Evolutionary conservation across 2,113 vertebrate species (phyloP).

Genomic region (Dissostichus mawsoni): DNA sequence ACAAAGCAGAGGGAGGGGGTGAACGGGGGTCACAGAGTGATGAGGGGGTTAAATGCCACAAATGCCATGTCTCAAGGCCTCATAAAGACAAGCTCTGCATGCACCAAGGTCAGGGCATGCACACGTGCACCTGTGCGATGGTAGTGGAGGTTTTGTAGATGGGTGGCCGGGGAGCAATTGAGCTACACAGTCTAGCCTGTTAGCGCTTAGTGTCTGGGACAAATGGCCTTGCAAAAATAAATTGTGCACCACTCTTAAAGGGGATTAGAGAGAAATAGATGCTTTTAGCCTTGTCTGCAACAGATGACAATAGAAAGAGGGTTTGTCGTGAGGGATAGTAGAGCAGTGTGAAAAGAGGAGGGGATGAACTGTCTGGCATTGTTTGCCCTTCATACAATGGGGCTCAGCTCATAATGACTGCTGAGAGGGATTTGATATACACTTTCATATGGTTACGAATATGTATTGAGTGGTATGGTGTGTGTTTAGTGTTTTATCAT

Average conservation of each 20-base stretch:
- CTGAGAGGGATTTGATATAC: background rate
- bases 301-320: constrained; percentile 45
- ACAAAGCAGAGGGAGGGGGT: constrained; percentile 61
- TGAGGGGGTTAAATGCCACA: constrained; percentile 82
- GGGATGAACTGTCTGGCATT: background rate
- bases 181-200: constrained; percentile 39
- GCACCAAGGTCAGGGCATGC: constrained; percentile 80
- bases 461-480: background rate
- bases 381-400: background rate
- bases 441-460: background rate
- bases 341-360: background rate
- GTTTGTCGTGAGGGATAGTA: background rate
- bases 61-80: constrained; percentile 80
- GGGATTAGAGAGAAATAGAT: constrained; percentile 65
- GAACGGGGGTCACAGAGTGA: constrained; percentile 71
- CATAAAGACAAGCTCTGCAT: constrained; percentile 78
- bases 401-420: background rate
- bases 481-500: background rate
- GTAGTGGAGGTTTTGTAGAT: constrained; percentile 41
- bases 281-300: constrained; percentile 48
- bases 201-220: constrained; percentile 52
- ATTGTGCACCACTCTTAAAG: constrained; percentile 57
- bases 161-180: constrained; percentile 41
- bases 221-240: constrained; percentile 69
- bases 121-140: constrained; percentile 76